Conservation (phyloP, 30 jellyfish, hydroid and myxozoan species). For the Hydractinia echinata region DNA sequence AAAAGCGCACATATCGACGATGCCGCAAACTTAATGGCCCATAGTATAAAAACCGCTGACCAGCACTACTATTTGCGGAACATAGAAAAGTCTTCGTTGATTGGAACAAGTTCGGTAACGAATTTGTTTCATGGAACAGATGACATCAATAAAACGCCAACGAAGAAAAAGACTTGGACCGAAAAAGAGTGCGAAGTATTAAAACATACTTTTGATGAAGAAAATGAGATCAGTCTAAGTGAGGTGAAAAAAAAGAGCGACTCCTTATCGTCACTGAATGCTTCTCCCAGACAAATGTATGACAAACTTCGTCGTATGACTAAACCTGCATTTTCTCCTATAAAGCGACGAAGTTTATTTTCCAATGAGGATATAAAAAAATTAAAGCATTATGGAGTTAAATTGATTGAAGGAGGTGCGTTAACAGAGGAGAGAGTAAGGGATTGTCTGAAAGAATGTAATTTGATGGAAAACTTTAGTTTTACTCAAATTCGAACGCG, state of each 20-base stretch:
- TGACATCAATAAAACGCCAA: constrained; percentile 7
- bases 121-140: constrained; percentile 12
- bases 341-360: constrained; percentile 8
- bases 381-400: no score
- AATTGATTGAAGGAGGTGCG: no score
- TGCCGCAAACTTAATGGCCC: constrained; percentile 10
- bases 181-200: neutral
- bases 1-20: constrained; percentile 17
- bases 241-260: no score
- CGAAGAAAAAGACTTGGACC: constrained; percentile 4
- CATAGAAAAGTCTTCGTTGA: neutral
- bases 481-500: no score
- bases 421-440: no score
- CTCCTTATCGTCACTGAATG: no score
- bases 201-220: neutral
- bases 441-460: no score
- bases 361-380: no score
- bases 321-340: neutral
- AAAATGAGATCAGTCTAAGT: neutral
- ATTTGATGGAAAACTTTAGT: no score
- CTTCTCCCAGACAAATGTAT: constrained; percentile 13
- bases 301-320: constrained; percentile 14
- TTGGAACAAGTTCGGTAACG: constrained; percentile 2
- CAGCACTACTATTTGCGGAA: neutral
- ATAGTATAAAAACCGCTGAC: constrained; percentile 13